Percentiles rank a stretch among this genome's conserved stretches.
phyloP scores from a whole-genome alignment of 2,888 invertebrate genomes.

The Zonitis immaculata region DNA sequence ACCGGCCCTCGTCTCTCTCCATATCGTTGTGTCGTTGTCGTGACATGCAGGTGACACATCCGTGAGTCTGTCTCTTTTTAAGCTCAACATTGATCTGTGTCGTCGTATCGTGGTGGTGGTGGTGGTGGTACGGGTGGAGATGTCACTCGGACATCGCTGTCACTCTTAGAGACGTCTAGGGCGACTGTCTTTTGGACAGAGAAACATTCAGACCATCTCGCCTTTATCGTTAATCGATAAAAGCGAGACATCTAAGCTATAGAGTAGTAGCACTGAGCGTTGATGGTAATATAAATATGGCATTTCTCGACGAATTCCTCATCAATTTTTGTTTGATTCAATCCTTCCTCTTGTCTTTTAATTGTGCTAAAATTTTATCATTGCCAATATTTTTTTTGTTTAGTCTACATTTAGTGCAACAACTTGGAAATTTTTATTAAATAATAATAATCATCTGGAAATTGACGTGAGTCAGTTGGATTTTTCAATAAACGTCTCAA shows the following conservation, averaged over 20 bases:
- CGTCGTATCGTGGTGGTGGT: conserved; percentile 5
- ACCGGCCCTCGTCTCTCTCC: not conserved
- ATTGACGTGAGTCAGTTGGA: not conserved
- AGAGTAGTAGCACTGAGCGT: conserved; percentile 6
- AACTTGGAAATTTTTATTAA: too few species aligned
- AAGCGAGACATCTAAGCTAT: conserved; percentile 14
- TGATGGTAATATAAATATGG: not conserved
- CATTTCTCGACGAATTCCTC: conserved; percentile 16
- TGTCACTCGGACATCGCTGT: conserved; percentile 42
- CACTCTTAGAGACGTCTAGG: conserved; percentile 42
- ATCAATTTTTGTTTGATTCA: conserved; percentile 6
- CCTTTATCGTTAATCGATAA: conserved; percentile 28
- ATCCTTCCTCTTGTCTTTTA: too few species aligned
- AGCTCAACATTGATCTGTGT: conserved; percentile 25
- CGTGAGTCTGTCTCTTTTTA: conserved; percentile 32
- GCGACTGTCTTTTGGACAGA: conserved; percentile 37
- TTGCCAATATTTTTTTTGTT: too few species aligned
- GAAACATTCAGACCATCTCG: conserved; percentile 24
- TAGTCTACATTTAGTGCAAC: too few species aligned
- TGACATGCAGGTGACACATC: conserved; percentile 34
- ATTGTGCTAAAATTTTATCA: too few species aligned
- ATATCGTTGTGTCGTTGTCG: not conserved
- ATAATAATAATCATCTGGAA: not conserved
- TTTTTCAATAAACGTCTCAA: conserved; percentile 27
- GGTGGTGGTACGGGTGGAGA: conserved; percentile 11